These are phyloP conservation scores for Rhizoglyphus robini DNA, from an alignment of 1,140 invertebrate species.

Conservation along the genomic window DNA sequence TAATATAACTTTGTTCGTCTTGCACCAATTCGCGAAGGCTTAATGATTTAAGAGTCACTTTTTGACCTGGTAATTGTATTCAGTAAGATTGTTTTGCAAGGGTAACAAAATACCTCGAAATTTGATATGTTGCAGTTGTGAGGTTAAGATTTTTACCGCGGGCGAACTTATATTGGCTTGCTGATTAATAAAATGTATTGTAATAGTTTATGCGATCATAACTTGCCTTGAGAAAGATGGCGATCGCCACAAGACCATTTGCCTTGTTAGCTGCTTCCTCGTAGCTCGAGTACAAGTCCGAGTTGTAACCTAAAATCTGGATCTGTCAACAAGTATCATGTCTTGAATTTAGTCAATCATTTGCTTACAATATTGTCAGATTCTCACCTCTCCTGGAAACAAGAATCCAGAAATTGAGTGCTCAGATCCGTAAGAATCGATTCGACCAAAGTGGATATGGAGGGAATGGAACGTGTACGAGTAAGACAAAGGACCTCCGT, in stretches of 20 bases:
- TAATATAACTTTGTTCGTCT: slow-evolving; percentile 78
- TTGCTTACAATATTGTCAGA: slow-evolving; percentile 23
- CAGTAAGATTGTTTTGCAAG: neutral
- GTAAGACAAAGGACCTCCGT: slow-evolving; percentile 79
- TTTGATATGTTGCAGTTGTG: slow-evolving; percentile 62
- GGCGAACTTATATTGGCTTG: slow-evolving; percentile 68
- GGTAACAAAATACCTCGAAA: slow-evolving; percentile 48
- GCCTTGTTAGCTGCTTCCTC: slow-evolving; percentile 69
- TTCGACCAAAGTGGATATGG: slow-evolving; percentile 82
- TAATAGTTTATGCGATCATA: neutral
- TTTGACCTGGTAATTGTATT: neutral
- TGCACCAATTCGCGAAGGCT: slow-evolving; percentile 68
- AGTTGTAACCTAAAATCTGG: slow-evolving; percentile 87
- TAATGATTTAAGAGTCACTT: slow-evolving; percentile 17
- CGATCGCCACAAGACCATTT: slow-evolving; percentile 80
- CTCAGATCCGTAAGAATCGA: slow-evolving; percentile 74
- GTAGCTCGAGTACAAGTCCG: slow-evolving; percentile 91
- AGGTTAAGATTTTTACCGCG: slow-evolving; percentile 69
- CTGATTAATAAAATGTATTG: slow-evolving; percentile 28
- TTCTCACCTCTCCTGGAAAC: slow-evolving; percentile 80
- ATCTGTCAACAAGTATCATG: slow-evolving; percentile 92
- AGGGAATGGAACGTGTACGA: slow-evolving; percentile 88
- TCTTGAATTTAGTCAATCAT: neutral
- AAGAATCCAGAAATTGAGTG: slow-evolving; percentile 80
- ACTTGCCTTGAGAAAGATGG: slow-evolving; percentile 54